A percentile compares a stretch with the other conserved stretches of the same genome.
phyloP scores from a whole-genome alignment of 2,888 invertebrate species.

The Orthosia incerta region DNA sequence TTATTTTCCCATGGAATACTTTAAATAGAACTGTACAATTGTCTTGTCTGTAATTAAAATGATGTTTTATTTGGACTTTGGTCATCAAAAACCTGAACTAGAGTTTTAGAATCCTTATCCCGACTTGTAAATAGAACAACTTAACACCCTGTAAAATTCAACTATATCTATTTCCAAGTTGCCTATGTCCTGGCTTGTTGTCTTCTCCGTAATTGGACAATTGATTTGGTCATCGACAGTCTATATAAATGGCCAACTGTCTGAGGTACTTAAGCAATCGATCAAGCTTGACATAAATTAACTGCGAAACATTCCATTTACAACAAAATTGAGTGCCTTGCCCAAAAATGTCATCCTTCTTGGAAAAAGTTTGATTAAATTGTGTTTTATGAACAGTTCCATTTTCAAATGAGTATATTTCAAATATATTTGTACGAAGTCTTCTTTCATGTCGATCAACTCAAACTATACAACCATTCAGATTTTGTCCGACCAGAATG shows the following conservation, averaged over 20 bases:
- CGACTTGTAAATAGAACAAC: background rate
- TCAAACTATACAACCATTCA: too few relatives aligned
- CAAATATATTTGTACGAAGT: too few relatives aligned
- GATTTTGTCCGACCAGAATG: too few relatives aligned
- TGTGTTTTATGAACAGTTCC: background rate
- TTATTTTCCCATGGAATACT: conserved; percentile 47
- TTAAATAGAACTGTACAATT: conserved; percentile 61
- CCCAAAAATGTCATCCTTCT: background rate
- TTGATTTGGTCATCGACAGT: conserved; percentile 4
- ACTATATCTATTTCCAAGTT: background rate
- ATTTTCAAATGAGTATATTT: background rate
- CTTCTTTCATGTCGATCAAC: too few relatives aligned
- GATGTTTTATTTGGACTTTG: conserved; percentile 15
- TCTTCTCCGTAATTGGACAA: conserved; percentile 13
- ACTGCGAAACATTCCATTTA: conserved; percentile 23
- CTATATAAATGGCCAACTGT: conserved; percentile 1
- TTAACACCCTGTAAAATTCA: background rate
- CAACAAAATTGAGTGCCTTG: background rate
- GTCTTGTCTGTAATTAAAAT: conserved; percentile 32
- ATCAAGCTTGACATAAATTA: conserved; percentile 41
- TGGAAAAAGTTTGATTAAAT: conserved; percentile 6
- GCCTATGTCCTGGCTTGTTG: background rate
- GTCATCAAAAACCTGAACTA: background rate
- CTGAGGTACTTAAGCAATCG: conserved; percentile 17
- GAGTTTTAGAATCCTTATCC: background rate